phyloP scores from a whole-genome alignment of 2,113 vertebrate genomes.

The Pomatostomus ruficeps region DNA sequence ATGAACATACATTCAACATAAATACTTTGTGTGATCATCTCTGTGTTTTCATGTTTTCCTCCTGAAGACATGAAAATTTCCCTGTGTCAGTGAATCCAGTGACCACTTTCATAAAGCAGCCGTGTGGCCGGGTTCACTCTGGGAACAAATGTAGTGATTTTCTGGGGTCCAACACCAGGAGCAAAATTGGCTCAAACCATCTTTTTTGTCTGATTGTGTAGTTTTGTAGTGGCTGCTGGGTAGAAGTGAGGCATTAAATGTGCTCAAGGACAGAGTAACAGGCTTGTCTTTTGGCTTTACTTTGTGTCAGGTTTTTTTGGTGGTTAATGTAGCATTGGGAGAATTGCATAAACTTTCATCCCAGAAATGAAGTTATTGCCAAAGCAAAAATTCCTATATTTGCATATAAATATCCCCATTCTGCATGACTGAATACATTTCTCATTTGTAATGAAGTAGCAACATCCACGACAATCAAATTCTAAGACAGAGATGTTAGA shows the following conservation, averaged over 20 bases:
- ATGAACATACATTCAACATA: background rate
- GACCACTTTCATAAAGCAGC: background rate
- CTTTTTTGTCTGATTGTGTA: background rate
- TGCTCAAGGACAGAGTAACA: background rate
- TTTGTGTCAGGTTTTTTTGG: background rate
- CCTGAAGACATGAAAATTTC: background rate
- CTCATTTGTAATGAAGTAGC: constrained; percentile 58
- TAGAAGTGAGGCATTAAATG: background rate
- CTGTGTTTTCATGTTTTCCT: background rate
- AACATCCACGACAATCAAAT: constrained; percentile 56
- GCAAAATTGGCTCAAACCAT: background rate
- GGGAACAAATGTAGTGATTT: constrained; percentile 6
- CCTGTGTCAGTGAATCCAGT: background rate
- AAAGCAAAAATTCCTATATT: constrained; percentile 66
- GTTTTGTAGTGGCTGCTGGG: background rate
- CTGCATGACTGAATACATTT: constrained; percentile 63
- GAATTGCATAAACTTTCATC: constrained; percentile 41
- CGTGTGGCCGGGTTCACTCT: background rate
- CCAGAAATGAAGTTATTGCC: constrained; percentile 56
- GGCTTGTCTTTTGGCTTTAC: constrained; percentile 26
- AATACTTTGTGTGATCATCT: background rate
- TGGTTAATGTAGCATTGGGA: constrained; percentile 41
- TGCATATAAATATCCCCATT: constrained; percentile 73
- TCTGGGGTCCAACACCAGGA: background rate
- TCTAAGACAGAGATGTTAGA: constrained; percentile 62